A percentile compares a stretch with the other conserved stretches of the same genome.
phyloP scores from a whole-genome alignment of 2,113 vertebrate species.

The Maccullochella peelii region DNA sequence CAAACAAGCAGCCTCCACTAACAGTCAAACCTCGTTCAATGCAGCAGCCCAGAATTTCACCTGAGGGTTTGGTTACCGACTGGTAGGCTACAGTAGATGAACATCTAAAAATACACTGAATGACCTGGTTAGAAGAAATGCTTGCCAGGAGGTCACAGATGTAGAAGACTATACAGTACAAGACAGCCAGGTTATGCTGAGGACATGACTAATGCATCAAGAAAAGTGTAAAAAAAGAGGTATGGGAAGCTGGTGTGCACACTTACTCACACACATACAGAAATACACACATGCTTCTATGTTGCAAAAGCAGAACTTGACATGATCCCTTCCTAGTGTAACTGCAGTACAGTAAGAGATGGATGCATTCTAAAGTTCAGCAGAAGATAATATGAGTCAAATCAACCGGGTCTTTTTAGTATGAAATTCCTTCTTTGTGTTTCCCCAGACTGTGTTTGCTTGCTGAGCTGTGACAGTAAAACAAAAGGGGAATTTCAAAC shows the following conservation, averaged over 20 bases:
- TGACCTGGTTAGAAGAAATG: slow-evolving; percentile 52
- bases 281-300: not conserved
- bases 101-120: slow-evolving; percentile 52
- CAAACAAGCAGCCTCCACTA: not conserved
- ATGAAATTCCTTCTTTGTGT: not conserved
- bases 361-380: not conserved
- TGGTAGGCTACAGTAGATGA: not conserved
- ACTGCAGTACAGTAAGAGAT: not conserved
- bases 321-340: too few species aligned
- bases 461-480: too few species aligned
- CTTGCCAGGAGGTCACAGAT: slow-evolving; percentile 45
- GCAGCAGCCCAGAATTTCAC: slow-evolving; percentile 24
- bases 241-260: not conserved
- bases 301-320: not conserved
- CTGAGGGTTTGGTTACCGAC: slow-evolving; percentile 8
- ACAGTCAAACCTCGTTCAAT: not conserved
- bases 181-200: not conserved
- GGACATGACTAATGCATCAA: slow-evolving; percentile 13
- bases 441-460: too few species aligned
- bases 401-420: not conserved
- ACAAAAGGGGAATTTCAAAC: too few species aligned
- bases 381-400: not conserved
- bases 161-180: slow-evolving; percentile 1
- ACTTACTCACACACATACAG: not conserved
- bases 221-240: not conserved